Evolutionary conservation across 2,888 invertebrate species (phyloP).

Genomic region (Drosophila meridionalis): DNA sequence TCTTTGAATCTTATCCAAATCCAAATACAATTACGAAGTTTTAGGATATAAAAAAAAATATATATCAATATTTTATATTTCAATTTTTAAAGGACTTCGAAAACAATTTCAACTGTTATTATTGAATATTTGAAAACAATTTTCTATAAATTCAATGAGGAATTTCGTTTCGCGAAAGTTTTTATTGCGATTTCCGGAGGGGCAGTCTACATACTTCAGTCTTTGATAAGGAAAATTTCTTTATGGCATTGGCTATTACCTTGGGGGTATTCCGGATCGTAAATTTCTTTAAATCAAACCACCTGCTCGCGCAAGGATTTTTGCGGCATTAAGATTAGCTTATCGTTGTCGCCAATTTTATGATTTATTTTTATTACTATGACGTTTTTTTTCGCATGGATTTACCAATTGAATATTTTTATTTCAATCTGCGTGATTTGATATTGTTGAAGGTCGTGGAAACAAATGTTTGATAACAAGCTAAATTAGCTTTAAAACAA

Average conservation of each 20-base stretch:
- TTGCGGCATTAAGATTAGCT: conserved; percentile 57
- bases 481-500: background rate
- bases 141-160: background rate
- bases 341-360: conserved; percentile 51
- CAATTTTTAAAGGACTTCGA: background rate
- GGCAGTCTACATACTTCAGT: background rate
- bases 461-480: background rate
- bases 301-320: conserved; percentile 49
- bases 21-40: too few relatives aligned
- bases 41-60: too few relatives aligned
- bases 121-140: background rate
- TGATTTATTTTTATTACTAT: conserved; percentile 48
- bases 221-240: conserved; percentile 42
- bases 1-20: too few relatives aligned
- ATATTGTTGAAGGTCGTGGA: conserved; percentile 14
- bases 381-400: conserved; percentile 39
- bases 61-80: background rate
- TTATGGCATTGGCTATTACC: conserved; percentile 29
- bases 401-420: conserved; percentile 39
- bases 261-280: conserved; percentile 49
- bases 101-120: background rate
- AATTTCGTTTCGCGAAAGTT: conserved; percentile 18
- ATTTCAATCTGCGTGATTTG: conserved; percentile 16
- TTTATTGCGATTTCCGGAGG: conserved; percentile 30
- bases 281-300: conserved; percentile 63